A percentile compares a stretch with the other conserved stretches of the same genome.
Evolutionary conservation across 2,888 invertebrate species (phyloP).

Genomic region (Tenthredo scrophulariae): DNA sequence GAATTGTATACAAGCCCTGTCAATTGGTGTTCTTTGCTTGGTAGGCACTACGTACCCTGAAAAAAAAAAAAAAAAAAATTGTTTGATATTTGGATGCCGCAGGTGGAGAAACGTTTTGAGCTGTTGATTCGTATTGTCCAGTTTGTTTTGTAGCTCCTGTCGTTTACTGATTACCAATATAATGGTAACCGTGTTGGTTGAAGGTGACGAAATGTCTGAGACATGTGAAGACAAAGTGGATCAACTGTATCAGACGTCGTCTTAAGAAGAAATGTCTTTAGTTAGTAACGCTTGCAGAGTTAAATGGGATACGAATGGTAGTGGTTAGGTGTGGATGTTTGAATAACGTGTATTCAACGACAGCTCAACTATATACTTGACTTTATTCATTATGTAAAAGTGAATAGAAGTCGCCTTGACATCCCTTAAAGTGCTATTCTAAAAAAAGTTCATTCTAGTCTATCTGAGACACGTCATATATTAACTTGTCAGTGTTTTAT

Average conservation of each 20-base stretch:
- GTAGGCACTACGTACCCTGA: not conserved
- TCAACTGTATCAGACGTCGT: slow-evolving; percentile 46
- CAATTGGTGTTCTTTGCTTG: not conserved
- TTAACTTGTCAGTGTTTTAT: slow-evolving; percentile 52
- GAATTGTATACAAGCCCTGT: not conserved
- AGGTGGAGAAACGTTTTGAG: not conserved
- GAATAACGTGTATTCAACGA: slow-evolving; percentile 51
- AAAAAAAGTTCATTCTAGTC: slow-evolving; percentile 36
- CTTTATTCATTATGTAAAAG: slow-evolving; percentile 46
- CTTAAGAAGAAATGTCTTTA: slow-evolving; percentile 31
- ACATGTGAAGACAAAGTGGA: slow-evolving; percentile 32
- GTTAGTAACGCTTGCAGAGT: slow-evolving; percentile 46
- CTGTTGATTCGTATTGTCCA: slow-evolving; percentile 24
- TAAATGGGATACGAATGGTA: slow-evolving; percentile 35
- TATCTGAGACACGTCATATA: slow-evolving; percentile 27
- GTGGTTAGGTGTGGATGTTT: slow-evolving; percentile 32
- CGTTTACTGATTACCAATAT: slow-evolving; percentile 28
- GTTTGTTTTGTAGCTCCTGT: slow-evolving; percentile 23
- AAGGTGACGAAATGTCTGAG: slow-evolving; percentile 30
- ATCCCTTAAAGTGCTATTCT: slow-evolving; percentile 29
- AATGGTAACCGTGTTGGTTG: not conserved
- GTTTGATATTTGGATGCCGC: not conserved
- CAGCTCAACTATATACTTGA: slow-evolving; percentile 46
- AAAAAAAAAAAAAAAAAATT: not conserved
- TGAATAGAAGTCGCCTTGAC: slow-evolving; percentile 48